Evolutionary conservation across 1,140 invertebrate species (phyloP).

Genomic region (Diorhabda carinulata): DNA sequence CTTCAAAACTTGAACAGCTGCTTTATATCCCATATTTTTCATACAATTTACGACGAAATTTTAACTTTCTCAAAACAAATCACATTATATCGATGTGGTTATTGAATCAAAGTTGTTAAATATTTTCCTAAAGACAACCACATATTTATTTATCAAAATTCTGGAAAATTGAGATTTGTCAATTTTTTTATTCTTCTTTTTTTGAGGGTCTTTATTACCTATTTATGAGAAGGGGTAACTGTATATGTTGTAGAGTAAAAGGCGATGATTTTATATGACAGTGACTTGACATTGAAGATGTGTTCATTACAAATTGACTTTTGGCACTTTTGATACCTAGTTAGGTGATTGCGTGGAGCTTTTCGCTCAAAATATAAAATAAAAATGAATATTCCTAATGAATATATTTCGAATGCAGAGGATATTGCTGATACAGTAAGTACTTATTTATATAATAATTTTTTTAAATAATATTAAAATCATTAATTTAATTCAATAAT

Average conservation of each 20-base stretch:
- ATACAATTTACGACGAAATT: background rate
- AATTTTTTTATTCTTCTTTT: background rate
- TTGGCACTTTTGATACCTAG: background rate
- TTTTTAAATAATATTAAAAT: conserved; percentile 15
- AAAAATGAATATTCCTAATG: conserved; percentile 80
- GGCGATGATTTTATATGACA: no score
- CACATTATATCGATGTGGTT: background rate
- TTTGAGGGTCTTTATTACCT: background rate
- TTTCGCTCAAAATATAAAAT: conserved; percentile 25
- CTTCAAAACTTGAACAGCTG: conserved; percentile 67
- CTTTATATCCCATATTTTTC: conserved; percentile 51
- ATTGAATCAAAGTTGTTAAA: background rate
- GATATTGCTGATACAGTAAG: conserved; percentile 92
- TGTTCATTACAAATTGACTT: background rate
- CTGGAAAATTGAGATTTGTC: background rate
- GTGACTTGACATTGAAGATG: background rate
- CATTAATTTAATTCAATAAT: conserved; percentile 20
- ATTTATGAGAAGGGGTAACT: background rate
- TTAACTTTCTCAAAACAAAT: background rate
- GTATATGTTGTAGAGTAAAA: no score
- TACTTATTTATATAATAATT: conserved; percentile 31
- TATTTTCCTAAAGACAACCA: background rate
- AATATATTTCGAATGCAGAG: conserved; percentile 86
- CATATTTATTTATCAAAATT: background rate
- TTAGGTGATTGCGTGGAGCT: conserved; percentile 37